Evolutionary conservation across 2,797 vertebrate genomes (phyloP).

Genomic region (Gobionotothen gibberifrons): DNA sequence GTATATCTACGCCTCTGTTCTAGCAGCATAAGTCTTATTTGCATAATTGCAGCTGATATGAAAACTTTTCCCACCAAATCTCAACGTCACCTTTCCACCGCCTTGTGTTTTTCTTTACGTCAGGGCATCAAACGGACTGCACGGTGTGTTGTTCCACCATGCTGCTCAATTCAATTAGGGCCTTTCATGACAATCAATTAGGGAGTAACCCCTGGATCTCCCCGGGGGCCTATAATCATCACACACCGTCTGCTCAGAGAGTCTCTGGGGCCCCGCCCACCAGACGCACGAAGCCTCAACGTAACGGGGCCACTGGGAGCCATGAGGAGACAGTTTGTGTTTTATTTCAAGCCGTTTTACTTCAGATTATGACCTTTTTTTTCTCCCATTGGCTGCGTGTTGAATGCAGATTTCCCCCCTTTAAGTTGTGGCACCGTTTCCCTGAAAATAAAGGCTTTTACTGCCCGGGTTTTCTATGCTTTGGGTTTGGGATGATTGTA

Average conservation of each 20-base stretch:
- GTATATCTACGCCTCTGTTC: neutral
- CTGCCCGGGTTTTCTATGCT: neutral
- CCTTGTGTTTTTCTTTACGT: conserved; percentile 26
- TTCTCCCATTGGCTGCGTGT: conserved; percentile 17
- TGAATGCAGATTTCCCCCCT: conserved; percentile 53
- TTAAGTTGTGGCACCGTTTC: conserved; percentile 16
- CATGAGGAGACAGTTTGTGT: conserved; percentile 32
- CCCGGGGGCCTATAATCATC: conserved; percentile 86
- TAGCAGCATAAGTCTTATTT: neutral
- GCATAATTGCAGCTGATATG: neutral
- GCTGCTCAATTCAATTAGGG: conserved; percentile 81
- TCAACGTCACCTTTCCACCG: neutral
- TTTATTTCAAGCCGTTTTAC: conserved; percentile 44
- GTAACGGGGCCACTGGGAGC: conserved; percentile 44
- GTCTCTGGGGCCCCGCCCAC: conserved; percentile 50
- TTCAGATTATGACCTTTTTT: conserved; percentile 41
- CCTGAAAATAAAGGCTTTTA: conserved; percentile 2
- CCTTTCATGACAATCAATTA: conserved; percentile 84
- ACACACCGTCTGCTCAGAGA: conserved; percentile 65
- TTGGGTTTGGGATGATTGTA: conserved; percentile 2
- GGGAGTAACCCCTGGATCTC: conserved; percentile 81
- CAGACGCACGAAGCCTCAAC: conserved; percentile 30
- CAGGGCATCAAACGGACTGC: conserved; percentile 71
- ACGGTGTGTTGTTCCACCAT: conserved; percentile 48
- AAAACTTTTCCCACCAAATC: conserved; percentile 11